Percentiles rank a stretch among this genome's conserved stretches.
Conservation (phyloP, 2,888 invertebrate genomes). For the Drosophila differens region DNA sequence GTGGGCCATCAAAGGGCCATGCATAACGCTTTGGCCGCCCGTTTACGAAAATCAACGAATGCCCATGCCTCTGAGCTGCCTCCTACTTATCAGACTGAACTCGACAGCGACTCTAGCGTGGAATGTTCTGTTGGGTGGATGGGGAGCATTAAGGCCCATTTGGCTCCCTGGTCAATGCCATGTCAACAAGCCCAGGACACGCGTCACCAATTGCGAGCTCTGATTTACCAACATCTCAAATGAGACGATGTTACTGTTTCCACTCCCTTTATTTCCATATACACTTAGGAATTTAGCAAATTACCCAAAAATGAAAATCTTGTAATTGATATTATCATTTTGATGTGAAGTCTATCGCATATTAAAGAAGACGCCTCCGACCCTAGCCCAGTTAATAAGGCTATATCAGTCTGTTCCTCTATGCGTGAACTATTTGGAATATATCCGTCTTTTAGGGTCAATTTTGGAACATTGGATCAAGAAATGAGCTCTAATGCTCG, state of each 20-base stretch:
- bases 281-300: background rate
- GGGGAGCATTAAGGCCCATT: slow-evolving; percentile 14
- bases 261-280: background rate
- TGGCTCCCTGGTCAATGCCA: slow-evolving; percentile 51
- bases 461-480: background rate
- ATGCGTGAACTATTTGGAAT: background rate
- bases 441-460: background rate
- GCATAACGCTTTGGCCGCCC: slow-evolving; percentile 67
- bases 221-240: slow-evolving; percentile 49
- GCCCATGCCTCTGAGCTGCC: slow-evolving; percentile 28
- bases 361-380: background rate
- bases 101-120: background rate
- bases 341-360: background rate
- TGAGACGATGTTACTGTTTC: slow-evolving; percentile 16
- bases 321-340: background rate
- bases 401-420: background rate
- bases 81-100: slow-evolving; percentile 39
- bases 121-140: background rate
- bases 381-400: background rate
- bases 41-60: slow-evolving; percentile 56
- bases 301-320: background rate
- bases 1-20: slow-evolving; percentile 58
- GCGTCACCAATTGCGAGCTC: slow-evolving; percentile 64
- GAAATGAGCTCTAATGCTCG: background rate
- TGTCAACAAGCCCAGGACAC: slow-evolving; percentile 66